Evolutionary conservation across 1,140 invertebrate species (phyloP), one percentile per base, ranked within the genome.

Genomic region (Plodia interpunctella): DNA sequence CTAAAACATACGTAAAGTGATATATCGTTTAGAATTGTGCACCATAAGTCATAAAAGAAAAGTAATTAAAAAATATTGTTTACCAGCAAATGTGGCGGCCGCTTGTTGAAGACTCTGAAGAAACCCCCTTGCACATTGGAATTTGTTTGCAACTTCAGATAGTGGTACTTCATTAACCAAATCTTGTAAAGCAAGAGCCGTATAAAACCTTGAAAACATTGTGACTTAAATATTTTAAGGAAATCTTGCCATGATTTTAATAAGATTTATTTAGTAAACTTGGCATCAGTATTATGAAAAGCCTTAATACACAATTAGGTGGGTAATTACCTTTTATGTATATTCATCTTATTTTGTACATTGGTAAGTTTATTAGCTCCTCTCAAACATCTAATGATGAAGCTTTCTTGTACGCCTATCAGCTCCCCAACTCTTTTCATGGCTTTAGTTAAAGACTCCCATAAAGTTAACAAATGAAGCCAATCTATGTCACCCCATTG

Each of bases 81-180:
- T 92, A 94, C 97, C 98, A 55, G 98, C 97, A 93, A 99, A 99
- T 21, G 97, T 98, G 25, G 98, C 94, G n/a, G 98, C 94, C 53
- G 95, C 94, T 80, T 99, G 97, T 88, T 99, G 98, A 21, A 99
- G 90, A 66, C 95, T 94, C 90, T 99, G 98, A 4, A 96, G 77
- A 86, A 97, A 93, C 57, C 98, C 98, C 65, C 97, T 93, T 61
- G 94, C 94, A 80, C 96, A 97, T 54, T 93, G 93, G 83, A 95
- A 99, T 78, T 97, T 98, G 21, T 80, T 78, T 49, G 95, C 94
- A 0, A 99, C 97, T 19, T 91, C 84, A 50, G 91, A 91, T 18
- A 99, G 86, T 11, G 97, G 94, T 8, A 95, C 91, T 92, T 99
- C 98, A 79, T 96, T 96, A 0, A 99, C 95, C 56, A 99, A 91